These are phyloP conservation scores for Neoniphon sammara DNA, from an alignment of 2,797 vertebrate genomes.

Conservation along the genomic window DNA sequence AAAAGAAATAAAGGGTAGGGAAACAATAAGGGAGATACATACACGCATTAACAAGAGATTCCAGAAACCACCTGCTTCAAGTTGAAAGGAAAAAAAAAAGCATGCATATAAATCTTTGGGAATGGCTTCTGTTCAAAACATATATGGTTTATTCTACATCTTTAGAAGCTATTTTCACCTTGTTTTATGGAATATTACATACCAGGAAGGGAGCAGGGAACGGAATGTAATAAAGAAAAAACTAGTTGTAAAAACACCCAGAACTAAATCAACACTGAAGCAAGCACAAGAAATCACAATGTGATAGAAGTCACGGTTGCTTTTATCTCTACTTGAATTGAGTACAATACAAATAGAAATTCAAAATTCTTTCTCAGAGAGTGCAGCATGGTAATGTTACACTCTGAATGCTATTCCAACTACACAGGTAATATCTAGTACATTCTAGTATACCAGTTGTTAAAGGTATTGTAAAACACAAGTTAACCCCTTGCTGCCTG, in stretches of 20 bases:
- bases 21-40: conserved; percentile 64
- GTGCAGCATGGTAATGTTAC: conserved; percentile 68
- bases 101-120: conserved; percentile 83
- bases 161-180: conserved; percentile 76
- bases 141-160: conserved; percentile 83
- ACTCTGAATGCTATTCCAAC: conserved; percentile 75
- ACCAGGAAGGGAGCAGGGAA: conserved; percentile 42
- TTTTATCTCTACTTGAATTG: conserved; percentile 79
- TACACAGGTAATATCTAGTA: conserved; percentile 80
- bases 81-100: conserved; percentile 70
- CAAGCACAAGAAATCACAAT: conserved; percentile 75
- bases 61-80: conserved; percentile 74
- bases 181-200: conserved; percentile 66
- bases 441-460: conserved; percentile 80
- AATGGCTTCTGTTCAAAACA: conserved; percentile 78
- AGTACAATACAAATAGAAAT: conserved; percentile 76
- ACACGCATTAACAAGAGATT: conserved; percentile 67
- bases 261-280: conserved; percentile 63
- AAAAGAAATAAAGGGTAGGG: conserved; percentile 44
- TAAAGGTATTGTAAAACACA: conserved; percentile 72
- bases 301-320: conserved; percentile 69
- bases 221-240: conserved; percentile 62
- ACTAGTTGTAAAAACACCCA: conserved; percentile 37
- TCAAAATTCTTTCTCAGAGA: conserved; percentile 53
- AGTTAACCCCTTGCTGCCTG: conserved; percentile 81